phyloP scores from a whole-genome alignment of 2,797 vertebrate species.

The Botia almorhae region DNA sequence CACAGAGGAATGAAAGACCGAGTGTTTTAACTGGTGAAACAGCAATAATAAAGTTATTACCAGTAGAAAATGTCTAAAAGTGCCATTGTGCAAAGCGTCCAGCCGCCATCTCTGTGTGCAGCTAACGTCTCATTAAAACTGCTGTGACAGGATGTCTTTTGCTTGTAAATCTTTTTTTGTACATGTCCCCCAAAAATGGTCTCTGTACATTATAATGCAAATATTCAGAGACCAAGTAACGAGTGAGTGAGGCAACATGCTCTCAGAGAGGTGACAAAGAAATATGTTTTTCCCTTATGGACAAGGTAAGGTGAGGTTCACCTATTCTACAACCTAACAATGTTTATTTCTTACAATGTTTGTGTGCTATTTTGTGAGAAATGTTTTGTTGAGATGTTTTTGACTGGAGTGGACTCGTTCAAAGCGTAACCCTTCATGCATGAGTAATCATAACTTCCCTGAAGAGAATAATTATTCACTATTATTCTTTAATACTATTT shows the following conservation, averaged over 20 bases:
- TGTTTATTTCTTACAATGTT: too few relatives aligned
- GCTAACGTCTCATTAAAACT: slow-evolving; percentile 5
- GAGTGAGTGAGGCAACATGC: too few relatives aligned
- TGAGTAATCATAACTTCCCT: too few relatives aligned
- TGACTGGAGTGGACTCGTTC: too few relatives aligned
- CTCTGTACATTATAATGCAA: neutral
- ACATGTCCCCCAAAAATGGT: neutral
- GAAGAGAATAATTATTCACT: too few relatives aligned
- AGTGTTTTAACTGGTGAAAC: slow-evolving; percentile 27
- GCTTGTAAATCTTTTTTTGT: neutral
- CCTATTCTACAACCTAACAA: too few relatives aligned
- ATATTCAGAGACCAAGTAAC: neutral
- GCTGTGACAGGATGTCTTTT: neutral
- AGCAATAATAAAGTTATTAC: slow-evolving; percentile 22
- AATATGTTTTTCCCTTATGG: neutral
- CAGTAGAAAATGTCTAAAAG: neutral
- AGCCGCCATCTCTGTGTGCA: neutral
- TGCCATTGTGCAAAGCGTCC: neutral
- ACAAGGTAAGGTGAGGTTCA: neutral
- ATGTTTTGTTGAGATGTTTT: too few relatives aligned
- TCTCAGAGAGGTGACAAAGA: neutral
- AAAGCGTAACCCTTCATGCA: too few relatives aligned
- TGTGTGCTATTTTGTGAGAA: too few relatives aligned
- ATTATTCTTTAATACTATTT: too few relatives aligned
- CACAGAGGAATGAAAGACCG: slow-evolving; percentile 36